These are phyloP conservation scores for Sylvietta virens DNA, from an alignment of 2,113 vertebrate species.

Conservation along the genomic window DNA sequence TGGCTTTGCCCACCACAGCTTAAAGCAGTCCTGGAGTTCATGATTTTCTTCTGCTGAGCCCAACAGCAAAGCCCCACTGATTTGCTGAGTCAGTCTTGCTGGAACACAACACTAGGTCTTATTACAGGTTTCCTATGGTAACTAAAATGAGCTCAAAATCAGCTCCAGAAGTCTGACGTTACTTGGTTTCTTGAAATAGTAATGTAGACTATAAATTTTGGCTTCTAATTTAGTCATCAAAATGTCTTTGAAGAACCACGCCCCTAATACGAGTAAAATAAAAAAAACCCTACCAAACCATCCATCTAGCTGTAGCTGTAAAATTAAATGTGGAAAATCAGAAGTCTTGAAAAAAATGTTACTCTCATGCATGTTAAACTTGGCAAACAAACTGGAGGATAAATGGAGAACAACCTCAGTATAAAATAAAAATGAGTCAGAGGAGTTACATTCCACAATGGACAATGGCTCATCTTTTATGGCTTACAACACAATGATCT, in stretches of 20 bases:
- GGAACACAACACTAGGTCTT: neutral
- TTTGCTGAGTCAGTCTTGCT: neutral
- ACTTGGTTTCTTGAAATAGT: neutral
- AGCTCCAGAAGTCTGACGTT: neutral
- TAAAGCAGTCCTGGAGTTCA: neutral
- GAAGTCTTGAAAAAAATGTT: slow-evolving; percentile 42
- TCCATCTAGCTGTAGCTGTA: neutral
- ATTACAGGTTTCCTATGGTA: neutral
- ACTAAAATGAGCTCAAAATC: neutral
- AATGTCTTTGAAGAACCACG: neutral
- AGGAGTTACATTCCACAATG: slow-evolving; percentile 35
- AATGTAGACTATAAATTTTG: neutral
- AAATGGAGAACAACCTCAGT: slow-evolving; percentile 52
- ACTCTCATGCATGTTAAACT: slow-evolving; percentile 59
- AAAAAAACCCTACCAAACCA: slow-evolving; percentile 13
- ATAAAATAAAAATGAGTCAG: slow-evolving; percentile 25
- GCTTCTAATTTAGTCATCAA: neutral
- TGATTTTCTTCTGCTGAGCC: neutral
- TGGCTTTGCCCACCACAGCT: neutral
- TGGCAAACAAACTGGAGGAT: slow-evolving; percentile 51
- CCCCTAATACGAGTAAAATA: neutral
- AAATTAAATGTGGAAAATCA: slow-evolving; percentile 45
- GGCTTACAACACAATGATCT: slow-evolving; percentile 56
- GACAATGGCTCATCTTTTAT: slow-evolving; percentile 54
- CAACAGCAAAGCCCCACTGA: neutral